Conservation (phyloP, 2,113 vertebrate species). For the Hippoglossus stenolepis region DNA sequence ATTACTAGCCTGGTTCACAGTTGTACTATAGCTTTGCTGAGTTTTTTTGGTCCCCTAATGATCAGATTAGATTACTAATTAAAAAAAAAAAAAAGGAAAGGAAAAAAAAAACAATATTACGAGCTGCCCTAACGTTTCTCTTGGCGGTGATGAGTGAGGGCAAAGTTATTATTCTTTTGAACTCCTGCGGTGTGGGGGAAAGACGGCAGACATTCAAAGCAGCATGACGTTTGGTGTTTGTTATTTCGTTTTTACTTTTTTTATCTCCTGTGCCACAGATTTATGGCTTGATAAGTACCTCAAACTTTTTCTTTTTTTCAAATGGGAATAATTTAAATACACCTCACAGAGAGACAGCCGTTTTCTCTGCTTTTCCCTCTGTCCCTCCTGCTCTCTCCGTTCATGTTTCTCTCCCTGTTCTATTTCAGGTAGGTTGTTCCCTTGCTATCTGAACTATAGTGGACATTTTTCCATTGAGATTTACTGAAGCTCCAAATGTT, state of each 20-base stretch:
- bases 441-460: constrained; percentile 16
- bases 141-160: constrained; percentile 84
- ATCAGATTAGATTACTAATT: constrained; percentile 84
- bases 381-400: background rate
- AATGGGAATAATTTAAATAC: constrained; percentile 73
- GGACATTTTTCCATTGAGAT: constrained; percentile 32
- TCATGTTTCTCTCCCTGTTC: constrained; percentile 14
- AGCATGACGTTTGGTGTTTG: constrained; percentile 85
- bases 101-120: constrained; percentile 78
- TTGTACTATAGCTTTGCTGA: constrained; percentile 55
- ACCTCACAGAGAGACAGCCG: constrained; percentile 59
- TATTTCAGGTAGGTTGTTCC: constrained; percentile 32
- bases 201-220: constrained; percentile 83
- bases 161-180: constrained; percentile 86
- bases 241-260: constrained; percentile 82
- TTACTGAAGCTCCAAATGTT: constrained; percentile 32
- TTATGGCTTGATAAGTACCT: constrained; percentile 79
- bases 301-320: constrained; percentile 63
- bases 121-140: constrained; percentile 84
- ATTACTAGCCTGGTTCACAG: constrained; percentile 67
- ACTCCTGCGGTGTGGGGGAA: constrained; percentile 83
- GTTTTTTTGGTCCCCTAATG: constrained; percentile 73
- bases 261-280: constrained; percentile 80
- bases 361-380: constrained; percentile 16
- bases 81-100: constrained; percentile 59